These are phyloP conservation scores for Lypha dubia DNA, from an alignment of 2,888 invertebrate species.

Conservation along the genomic window DNA sequence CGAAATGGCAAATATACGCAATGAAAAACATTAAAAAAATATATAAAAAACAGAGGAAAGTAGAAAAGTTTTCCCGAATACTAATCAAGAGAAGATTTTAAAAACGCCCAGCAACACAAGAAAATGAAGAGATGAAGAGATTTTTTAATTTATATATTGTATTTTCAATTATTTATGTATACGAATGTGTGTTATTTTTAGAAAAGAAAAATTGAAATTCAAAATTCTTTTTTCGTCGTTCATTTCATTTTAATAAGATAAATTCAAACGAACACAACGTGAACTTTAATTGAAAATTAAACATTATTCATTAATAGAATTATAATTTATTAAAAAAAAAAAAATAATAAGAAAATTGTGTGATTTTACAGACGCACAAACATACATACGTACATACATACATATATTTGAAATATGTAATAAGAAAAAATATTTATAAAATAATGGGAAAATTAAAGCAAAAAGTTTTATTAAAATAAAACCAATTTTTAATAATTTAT, in stretches of 20 bases:
- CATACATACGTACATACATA: too few relatives aligned
- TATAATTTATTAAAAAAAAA: neutral
- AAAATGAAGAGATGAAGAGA: slow-evolving; percentile 39
- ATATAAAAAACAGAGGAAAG: slow-evolving; percentile 32
- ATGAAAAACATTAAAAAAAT: slow-evolving; percentile 64
- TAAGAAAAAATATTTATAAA: neutral
- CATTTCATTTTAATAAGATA: slow-evolving; percentile 65
- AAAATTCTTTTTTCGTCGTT: slow-evolving; percentile 53
- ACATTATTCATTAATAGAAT: neutral
- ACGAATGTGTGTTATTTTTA: slow-evolving; percentile 73
- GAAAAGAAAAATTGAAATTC: slow-evolving; percentile 67
- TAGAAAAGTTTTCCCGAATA: slow-evolving; percentile 20
- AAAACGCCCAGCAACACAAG: slow-evolving; percentile 7
- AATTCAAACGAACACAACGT: slow-evolving; percentile 60
- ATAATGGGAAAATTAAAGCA: neutral
- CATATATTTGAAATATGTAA: too few relatives aligned
- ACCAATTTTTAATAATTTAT: neutral
- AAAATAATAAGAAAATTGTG: neutral
- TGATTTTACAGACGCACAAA: too few relatives aligned
- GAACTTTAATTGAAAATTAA: slow-evolving; percentile 30
- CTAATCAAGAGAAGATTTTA: neutral
- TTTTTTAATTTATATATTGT: slow-evolving; percentile 60
- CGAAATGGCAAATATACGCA: slow-evolving; percentile 55
- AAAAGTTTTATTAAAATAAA: neutral
- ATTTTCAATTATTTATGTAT: slow-evolving; percentile 53